A percentile compares a stretch with the other conserved stretches of the same genome.
phyloP scores from a whole-genome alignment of 2,888 invertebrate species.

The Anodontia alba region DNA sequence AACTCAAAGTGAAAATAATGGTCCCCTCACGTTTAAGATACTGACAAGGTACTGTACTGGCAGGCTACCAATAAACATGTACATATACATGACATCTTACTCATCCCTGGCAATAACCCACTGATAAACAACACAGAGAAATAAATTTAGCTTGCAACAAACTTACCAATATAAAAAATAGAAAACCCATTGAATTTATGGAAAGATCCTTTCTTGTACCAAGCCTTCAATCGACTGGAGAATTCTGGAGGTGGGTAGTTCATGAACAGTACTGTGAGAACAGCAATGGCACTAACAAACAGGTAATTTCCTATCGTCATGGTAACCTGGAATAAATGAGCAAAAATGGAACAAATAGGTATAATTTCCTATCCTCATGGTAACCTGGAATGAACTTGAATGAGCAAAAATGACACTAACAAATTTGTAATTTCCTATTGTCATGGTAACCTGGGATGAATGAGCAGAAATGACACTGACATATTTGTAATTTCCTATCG shows the following conservation, averaged over 20 bases:
- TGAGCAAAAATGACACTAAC: conserved; percentile 35
- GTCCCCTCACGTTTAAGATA: too few relatives aligned
- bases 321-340: background rate
- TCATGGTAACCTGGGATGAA: background rate
- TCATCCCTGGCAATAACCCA: too few relatives aligned
- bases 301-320: background rate
- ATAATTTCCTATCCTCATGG: too few relatives aligned
- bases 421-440: background rate
- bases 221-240: conserved; percentile 53
- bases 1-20: too few relatives aligned
- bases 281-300: conserved; percentile 28
- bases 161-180: conserved; percentile 80
- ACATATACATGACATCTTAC: too few relatives aligned
- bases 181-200: conserved; percentile 62
- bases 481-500: too few relatives aligned
- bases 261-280: conserved; percentile 53
- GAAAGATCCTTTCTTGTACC: conserved; percentile 67
- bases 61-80: too few relatives aligned
- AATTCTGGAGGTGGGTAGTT: conserved; percentile 67
- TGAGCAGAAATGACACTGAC: background rate
- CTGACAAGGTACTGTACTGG: too few relatives aligned
- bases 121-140: too few relatives aligned
- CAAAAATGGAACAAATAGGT: too few relatives aligned
- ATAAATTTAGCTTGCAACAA: too few relatives aligned
- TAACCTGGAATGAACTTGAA: too few relatives aligned